phyloP scores from a whole-genome alignment of 2,113 vertebrate genomes.

The Sebastes fasciatus region DNA sequence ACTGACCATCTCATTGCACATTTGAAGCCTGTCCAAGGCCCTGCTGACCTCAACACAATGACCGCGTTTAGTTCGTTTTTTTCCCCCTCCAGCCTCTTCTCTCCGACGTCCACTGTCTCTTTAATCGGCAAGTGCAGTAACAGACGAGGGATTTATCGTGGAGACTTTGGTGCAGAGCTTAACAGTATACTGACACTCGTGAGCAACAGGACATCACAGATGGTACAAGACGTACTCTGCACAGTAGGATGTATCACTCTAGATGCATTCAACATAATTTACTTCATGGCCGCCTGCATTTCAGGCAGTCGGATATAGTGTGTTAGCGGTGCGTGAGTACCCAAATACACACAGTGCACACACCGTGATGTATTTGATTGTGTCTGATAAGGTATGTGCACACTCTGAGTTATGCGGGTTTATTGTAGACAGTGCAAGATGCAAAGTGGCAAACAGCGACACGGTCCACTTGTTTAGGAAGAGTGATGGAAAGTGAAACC shows the following conservation, averaged over 20 bases:
- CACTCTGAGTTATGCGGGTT: slow-evolving; percentile 6
- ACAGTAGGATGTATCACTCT: slow-evolving; percentile 16
- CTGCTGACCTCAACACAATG: slow-evolving; percentile 72
- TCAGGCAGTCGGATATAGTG: neutral
- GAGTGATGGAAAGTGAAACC: slow-evolving; percentile 35
- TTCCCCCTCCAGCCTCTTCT: slow-evolving; percentile 14
- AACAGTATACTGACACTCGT: slow-evolving; percentile 45
- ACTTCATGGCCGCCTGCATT: slow-evolving; percentile 2
- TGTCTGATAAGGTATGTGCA: neutral
- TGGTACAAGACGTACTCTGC: slow-evolving; percentile 36
- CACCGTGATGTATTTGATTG: neutral
- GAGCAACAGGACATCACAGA: slow-evolving; percentile 60
- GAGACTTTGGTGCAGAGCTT: slow-evolving; percentile 54
- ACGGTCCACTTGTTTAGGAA: slow-evolving; percentile 24
- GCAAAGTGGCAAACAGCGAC: slow-evolving; percentile 27
- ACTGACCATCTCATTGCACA: slow-evolving; percentile 69
- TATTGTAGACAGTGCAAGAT: slow-evolving; percentile 13
- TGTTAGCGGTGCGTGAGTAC: neutral
- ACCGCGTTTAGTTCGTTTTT: slow-evolving; percentile 19
- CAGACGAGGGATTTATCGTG: slow-evolving; percentile 48
- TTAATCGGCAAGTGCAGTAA: slow-evolving; percentile 56
- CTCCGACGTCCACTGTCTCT: slow-evolving; percentile 40
- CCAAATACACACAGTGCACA: neutral
- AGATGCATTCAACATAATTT: slow-evolving; percentile 23
- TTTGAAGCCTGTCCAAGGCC: slow-evolving; percentile 72